These are phyloP conservation scores for Brachionus rotundiformis DNA, from an alignment of 1,140 invertebrate genomes.

Conservation along the genomic window DNA sequence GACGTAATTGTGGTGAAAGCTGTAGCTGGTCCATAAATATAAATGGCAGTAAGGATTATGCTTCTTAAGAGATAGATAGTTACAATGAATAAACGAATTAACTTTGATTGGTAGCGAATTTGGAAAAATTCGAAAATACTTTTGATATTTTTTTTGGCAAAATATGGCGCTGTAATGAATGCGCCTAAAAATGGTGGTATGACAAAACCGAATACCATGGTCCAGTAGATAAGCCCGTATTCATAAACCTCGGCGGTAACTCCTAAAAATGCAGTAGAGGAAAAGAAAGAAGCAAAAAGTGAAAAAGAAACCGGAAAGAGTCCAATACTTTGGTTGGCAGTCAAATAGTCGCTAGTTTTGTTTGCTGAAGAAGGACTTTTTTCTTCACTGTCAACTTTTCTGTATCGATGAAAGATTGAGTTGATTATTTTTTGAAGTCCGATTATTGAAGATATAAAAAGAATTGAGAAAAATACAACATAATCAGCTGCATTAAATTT, in stretches of 20 bases:
- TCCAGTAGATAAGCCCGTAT: slow-evolving; percentile 52
- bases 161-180: slow-evolving; percentile 81
- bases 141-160: slow-evolving; percentile 79
- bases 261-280: slow-evolving; percentile 82
- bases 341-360: background rate
- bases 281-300: slow-evolving; percentile 74
- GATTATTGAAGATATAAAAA: background rate
- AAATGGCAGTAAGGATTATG: slow-evolving; percentile 78
- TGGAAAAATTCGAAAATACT: slow-evolving; percentile 89
- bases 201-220: slow-evolving; percentile 56
- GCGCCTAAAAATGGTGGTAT: slow-evolving; percentile 75
- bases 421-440: background rate
- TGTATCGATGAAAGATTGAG: background rate
- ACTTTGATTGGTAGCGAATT: slow-evolving; percentile 55
- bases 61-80: slow-evolving; percentile 67
- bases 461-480: background rate
- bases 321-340: background rate
- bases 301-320: slow-evolving; percentile 55
- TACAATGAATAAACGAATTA: slow-evolving; percentile 56
- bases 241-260: slow-evolving; percentile 80
- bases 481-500: slow-evolving; percentile 3
- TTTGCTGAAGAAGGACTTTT: background rate
- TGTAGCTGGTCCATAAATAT: slow-evolving; percentile 86
- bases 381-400: background rate
- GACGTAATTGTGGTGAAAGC: slow-evolving; percentile 85